These are phyloP conservation scores for Bergia sp. DNA, from an alignment of 92 coral and sea anemone species.

Conservation along the genomic window DNA sequence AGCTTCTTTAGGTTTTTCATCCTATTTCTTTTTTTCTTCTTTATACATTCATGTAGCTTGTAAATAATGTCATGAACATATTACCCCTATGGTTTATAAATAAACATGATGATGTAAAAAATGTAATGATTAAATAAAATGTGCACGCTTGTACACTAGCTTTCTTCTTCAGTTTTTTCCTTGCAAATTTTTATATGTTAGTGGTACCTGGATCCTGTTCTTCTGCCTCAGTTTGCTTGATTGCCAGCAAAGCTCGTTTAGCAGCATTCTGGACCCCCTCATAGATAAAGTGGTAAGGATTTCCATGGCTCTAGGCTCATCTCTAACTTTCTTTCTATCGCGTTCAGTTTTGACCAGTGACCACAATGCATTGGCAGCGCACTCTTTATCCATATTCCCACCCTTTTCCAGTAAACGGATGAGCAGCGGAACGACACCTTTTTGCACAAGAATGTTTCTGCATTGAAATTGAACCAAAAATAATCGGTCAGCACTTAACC, in stretches of 20 bases:
- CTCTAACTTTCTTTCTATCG: slow-evolving; percentile 61
- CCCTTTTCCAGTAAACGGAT: slow-evolving; percentile 64
- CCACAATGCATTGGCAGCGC: slow-evolving; percentile 79
- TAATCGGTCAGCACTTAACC: neutral
- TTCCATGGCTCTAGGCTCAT: slow-evolving; percentile 49
- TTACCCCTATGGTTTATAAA: too few species aligned
- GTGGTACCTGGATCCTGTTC: slow-evolving; percentile 22
- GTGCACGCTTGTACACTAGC: too few species aligned
- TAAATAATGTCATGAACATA: too few species aligned
- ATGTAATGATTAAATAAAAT: too few species aligned
- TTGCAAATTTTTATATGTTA: too few species aligned
- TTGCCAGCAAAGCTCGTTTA: slow-evolving; percentile 62
- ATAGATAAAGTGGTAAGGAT: slow-evolving; percentile 49
- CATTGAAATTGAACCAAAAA: neutral
- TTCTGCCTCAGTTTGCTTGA: slow-evolving; percentile 38
- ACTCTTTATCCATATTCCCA: slow-evolving; percentile 63
- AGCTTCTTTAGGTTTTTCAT: too few species aligned
- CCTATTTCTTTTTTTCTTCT: too few species aligned
- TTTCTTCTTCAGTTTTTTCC: too few species aligned
- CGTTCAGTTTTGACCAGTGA: slow-evolving; percentile 51
- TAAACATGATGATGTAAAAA: too few species aligned
- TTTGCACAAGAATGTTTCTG: slow-evolving; percentile 55
- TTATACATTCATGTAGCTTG: too few species aligned
- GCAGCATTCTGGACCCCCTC: slow-evolving; percentile 69
- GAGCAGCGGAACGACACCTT: slow-evolving; percentile 61